Base-by-base conservation (phyloP, 2,113 vertebrate genomes). In the Scortum barcoo region DNA sequence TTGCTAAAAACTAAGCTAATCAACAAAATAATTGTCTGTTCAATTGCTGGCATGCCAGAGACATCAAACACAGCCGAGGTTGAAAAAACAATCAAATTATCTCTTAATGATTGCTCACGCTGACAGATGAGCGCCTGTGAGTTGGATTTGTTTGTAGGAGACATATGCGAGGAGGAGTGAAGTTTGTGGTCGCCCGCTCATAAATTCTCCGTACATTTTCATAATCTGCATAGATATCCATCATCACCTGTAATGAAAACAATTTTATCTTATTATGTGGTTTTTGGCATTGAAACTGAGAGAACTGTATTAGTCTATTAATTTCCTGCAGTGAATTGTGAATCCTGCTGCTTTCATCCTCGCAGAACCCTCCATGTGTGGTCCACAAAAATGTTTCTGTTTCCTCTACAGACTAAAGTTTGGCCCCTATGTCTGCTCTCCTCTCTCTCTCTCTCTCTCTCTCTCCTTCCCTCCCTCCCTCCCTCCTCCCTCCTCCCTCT, bases 21-120 rank as follows among this genome's bases (percentile, higher is more conserved):
- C 90, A 94, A 92, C 86, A 91, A 92, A 92, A 91, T 93, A 94
- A 93, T 90, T 93, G 91, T 93, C 91, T 91, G 85, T 83, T 90
- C 88, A 86, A 88, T 86, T 84, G 90, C 91, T 74, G 58, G 78
- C 85, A 84, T 86, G 89, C 91, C 89, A 89, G 86, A 92, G 89
- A 93, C 88, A 85, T 93, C 88, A 94, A 92, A 91, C 86, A 85
- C 84, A 78, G 84, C 44, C 68, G 80, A 85, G 82, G 80, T 88
- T 86, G 86, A 78, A 91, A 88, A 93, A 91, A 91, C 89, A 91
- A 93, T 91, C 88, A 93, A 93, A 93, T 94, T 90, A 94, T 91
- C 87, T 91, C 78, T 84, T 93, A 92, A 93, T 92, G 89, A 91
- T 92, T 89, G 90, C 86, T 89, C 92, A 92, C 58, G 92, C 90